Evolutionary conservation across 2,797 vertebrate genomes (phyloP).

Genomic region (Ctenochaetus hawaiiensis): DNA sequence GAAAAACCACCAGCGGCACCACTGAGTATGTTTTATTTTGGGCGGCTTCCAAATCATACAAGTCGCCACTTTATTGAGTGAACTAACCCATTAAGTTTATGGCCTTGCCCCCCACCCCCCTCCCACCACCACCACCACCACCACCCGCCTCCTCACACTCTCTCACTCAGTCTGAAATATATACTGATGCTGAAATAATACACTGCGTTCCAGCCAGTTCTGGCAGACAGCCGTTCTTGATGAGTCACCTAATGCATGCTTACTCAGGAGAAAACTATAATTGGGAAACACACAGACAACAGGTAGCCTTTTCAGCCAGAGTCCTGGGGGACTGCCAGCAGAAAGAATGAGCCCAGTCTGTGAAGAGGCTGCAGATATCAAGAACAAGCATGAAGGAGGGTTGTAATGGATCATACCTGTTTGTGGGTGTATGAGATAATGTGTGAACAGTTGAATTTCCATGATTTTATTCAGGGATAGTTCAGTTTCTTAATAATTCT

Average conservation of each 20-base stretch:
- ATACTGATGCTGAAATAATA: conserved; percentile 78
- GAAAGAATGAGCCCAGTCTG: conserved; percentile 37
- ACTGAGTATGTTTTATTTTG: conserved; percentile 55
- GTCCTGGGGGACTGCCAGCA: conserved; percentile 27
- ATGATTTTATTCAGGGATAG: neutral
- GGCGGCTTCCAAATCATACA: conserved; percentile 74
- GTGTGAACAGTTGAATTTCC: neutral
- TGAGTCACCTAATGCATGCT: conserved; percentile 81
- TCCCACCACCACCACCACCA: no score
- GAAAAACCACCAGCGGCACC: conserved; percentile 46
- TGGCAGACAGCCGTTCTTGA: conserved; percentile 65
- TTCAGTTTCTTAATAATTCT: neutral
- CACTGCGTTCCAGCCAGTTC: conserved; percentile 62
- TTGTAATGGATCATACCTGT: conserved; percentile 7
- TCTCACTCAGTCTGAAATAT: conserved; percentile 68
- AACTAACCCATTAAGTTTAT: conserved; percentile 77
- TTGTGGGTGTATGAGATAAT: conserved; percentile 4
- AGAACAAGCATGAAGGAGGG: conserved; percentile 5
- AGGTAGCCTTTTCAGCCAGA: conserved; percentile 68
- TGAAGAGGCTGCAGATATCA: neutral
- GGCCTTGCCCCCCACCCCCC: conserved; percentile 34
- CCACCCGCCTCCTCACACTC: neutral
- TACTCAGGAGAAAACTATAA: conserved; percentile 74
- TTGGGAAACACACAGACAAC: conserved; percentile 69
- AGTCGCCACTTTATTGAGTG: conserved; percentile 74